These are phyloP conservation scores for Macrophya alboannulata DNA, from an alignment of 2,888 invertebrate species.

Conservation along the genomic window DNA sequence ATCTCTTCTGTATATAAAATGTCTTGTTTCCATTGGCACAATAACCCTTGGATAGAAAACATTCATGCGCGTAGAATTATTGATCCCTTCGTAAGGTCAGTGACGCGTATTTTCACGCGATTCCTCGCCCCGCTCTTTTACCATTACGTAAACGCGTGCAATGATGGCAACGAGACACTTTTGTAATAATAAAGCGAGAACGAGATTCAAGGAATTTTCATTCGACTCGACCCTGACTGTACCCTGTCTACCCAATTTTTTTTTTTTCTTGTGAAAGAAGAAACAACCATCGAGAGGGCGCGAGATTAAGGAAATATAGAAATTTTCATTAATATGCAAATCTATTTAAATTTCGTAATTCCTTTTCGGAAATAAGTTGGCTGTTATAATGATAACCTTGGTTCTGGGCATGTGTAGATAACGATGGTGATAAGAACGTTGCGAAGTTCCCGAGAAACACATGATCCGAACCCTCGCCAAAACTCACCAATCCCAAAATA, in stretches of 20 bases:
- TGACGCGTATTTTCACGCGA: constrained; percentile 17
- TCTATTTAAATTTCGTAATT: constrained; percentile 4
- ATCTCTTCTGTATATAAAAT: background rate
- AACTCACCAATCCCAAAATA: background rate
- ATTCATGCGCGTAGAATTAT: constrained; percentile 53
- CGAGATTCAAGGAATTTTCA: background rate
- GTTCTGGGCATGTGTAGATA: background rate
- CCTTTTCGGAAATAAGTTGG: background rate
- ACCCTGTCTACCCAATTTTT: background rate
- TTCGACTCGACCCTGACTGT: background rate
- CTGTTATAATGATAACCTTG: background rate
- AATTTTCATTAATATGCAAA: constrained; percentile 19
- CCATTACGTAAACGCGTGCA: constrained; percentile 1
- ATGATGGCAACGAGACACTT: background rate
- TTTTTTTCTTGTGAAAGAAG: background rate
- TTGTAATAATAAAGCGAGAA: background rate
- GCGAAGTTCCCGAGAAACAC: background rate
- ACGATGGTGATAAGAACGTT: background rate
- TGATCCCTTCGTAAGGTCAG: constrained; percentile 48
- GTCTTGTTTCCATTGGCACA: background rate
- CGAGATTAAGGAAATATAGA: background rate
- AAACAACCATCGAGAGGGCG: background rate
- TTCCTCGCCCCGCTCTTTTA: constrained; percentile 1
- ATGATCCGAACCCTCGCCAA: background rate
- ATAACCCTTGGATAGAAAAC: background rate